Conservation (phyloP, 64 coral and sea anemone species). For the Astreopora myriophthalma region DNA sequence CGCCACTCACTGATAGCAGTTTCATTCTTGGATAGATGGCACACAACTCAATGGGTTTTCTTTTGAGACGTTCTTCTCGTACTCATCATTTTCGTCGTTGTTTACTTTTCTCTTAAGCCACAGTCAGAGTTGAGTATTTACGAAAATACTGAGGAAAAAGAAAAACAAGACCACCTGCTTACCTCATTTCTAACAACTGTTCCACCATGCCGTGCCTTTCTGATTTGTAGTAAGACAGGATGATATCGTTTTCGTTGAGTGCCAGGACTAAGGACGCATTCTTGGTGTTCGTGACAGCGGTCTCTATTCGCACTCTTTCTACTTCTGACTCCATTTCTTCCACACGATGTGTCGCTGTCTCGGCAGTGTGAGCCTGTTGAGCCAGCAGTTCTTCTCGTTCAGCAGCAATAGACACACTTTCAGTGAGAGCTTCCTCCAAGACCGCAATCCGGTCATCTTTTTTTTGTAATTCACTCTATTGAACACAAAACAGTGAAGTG, state of each 20-base stretch:
- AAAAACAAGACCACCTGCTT: not conserved
- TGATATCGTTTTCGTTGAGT: slow-evolving; percentile 89
- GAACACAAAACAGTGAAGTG: not conserved
- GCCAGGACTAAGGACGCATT: slow-evolving; percentile 92
- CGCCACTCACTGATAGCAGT: no score
- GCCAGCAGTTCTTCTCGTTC: slow-evolving; percentile 88
- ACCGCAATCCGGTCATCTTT: slow-evolving; percentile 90
- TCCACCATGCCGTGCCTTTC: slow-evolving; percentile 85
- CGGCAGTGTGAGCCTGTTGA: slow-evolving; percentile 77
- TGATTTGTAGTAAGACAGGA: slow-evolving; percentile 91
- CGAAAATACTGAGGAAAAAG: not conserved
- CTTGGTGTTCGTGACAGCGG: slow-evolving; percentile 93
- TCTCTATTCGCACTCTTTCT: slow-evolving; percentile 87
- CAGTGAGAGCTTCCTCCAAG: slow-evolving; percentile 86
- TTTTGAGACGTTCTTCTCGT: no score
- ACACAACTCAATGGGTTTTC: no score
- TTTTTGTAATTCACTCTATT: slow-evolving; percentile 74
- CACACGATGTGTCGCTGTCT: slow-evolving; percentile 69
- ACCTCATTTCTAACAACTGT: slow-evolving; percentile 97
- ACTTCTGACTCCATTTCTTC: slow-evolving; percentile 93
- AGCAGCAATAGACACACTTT: slow-evolving; percentile 93
- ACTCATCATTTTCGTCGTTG: no score
- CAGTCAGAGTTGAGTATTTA: no score
- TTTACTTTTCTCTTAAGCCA: no score
- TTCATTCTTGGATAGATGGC: no score